A percentile compares a stretch with the other conserved stretches of the same genome.
phyloP scores from a whole-genome alignment of 2,888 invertebrate species.

The Drosophila sordidula region DNA sequence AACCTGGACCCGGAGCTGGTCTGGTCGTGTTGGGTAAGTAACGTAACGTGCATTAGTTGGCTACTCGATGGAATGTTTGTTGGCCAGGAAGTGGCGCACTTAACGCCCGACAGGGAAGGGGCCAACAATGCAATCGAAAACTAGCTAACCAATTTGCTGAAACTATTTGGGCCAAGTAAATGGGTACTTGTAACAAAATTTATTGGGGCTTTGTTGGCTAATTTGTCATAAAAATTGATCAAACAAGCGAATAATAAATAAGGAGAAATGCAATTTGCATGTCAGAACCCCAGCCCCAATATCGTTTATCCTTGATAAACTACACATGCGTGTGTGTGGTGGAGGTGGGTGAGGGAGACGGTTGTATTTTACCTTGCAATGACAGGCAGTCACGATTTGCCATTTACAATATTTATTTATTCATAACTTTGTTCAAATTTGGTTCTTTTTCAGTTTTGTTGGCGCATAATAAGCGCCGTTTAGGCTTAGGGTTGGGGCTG shows the following conservation, averaged over 20 bases:
- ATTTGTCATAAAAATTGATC: conserved; percentile 81
- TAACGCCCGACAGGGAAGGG: conserved; percentile 38
- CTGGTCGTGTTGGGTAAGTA: conserved; percentile 19
- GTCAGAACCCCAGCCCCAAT: conserved; percentile 47
- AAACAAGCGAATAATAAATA: conserved; percentile 72
- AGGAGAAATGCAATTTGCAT: conserved; percentile 77
- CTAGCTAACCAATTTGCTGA: conserved; percentile 37
- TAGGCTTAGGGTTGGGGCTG: conserved; percentile 12
- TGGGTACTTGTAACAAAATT: conserved; percentile 12
- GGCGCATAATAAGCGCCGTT: conserved; percentile 60
- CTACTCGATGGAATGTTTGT: conserved; percentile 30
- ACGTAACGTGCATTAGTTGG: conserved; percentile 59
- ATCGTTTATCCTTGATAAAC: conserved; percentile 62
- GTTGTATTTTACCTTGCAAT: conserved; percentile 41
- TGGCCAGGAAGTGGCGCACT: conserved; percentile 48
- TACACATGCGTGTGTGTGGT: conserved; percentile 31
- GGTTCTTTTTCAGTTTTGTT: conserved; percentile 16
- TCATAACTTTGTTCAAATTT: conserved; percentile 68
- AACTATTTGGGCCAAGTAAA: conserved; percentile 1
- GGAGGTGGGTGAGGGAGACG: conserved; percentile 7
- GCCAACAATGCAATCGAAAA: conserved; percentile 11
- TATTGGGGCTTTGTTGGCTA: conserved; percentile 43
- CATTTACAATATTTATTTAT: conserved; percentile 80
- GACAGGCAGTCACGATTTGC: conserved; percentile 77
- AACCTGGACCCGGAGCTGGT: neutral